Evolutionary conservation across 2,113 vertebrate genomes (phyloP), one percentile per base, ranked within the genome.

Genomic region (Synchiropus splendidus): DNA sequence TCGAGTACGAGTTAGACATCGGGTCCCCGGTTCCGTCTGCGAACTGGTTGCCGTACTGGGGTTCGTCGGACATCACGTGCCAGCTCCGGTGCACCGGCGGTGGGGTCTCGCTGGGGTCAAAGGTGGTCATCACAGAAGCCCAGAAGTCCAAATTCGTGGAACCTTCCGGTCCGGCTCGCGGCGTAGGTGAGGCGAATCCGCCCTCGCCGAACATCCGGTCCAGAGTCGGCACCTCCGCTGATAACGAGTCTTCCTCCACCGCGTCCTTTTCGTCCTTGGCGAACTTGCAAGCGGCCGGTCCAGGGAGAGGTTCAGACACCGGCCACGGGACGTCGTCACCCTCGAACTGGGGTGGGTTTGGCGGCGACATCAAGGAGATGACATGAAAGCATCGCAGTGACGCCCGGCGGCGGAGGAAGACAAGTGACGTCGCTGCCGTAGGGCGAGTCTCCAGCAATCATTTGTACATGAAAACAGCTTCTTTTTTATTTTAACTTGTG

Each of bases 261-360:
- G n/a, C n/a, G n/a, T 83, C 72, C 5, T 74, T 61, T 9, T 87
- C 83, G 39, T 80, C 78, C 45, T 83, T 84, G 16, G 84, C 77
- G 47, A 75, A 80, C 32, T 75, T 78, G n/a, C 56, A 72, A 1
- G 54, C 51, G 5, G 30, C 33, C 14, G 10, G 1, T 12, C 14
- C 1, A 54, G 48, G 5, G 12, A n/a, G n/a, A n/a, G n/a, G n/a
- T n/a, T n/a, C n/a, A n/a, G n/a, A n/a, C n/a, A n/a, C n/a, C 21
- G 57, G 52, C 45, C 31, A 51, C 39, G 70, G 59, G 21, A 27
- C 21, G 21, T 27, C 5, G 58, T 13, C 2, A 42, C 2, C 9
- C 61, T 36, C 33, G 44, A 58, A 2, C 45, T 60, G 2, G 50
- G n/a, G n/a, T n/a, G n/a, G n/a, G n/a, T n/a, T n/a, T n/a, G n/a